Evolutionary conservation across 2,113 vertebrate species (phyloP).

Genomic region (Neolamprologus brichardi): DNA sequence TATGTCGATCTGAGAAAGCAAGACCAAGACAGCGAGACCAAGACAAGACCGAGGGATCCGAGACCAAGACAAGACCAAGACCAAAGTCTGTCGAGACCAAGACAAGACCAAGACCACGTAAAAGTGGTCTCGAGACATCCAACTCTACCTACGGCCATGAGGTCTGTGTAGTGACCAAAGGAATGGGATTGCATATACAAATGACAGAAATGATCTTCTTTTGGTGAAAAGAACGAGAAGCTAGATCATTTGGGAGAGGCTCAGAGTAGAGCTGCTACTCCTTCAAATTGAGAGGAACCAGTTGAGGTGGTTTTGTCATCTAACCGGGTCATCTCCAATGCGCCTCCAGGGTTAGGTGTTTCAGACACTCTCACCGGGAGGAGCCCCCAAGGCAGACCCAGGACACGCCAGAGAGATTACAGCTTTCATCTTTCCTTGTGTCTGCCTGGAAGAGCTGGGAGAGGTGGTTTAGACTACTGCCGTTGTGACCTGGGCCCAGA

Average conservation of each 20-base stretch:
- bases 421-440: not conserved
- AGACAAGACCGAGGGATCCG: too few relatives aligned
- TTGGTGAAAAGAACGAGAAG: not conserved
- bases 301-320: not conserved
- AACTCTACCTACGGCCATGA: not conserved
- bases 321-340: not conserved
- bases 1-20: not conserved
- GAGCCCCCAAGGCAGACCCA: not conserved
- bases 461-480: not conserved
- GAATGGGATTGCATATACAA: not conserved
- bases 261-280: not conserved
- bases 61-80: not conserved
- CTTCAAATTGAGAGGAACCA: not conserved
- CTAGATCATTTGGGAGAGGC: not conserved
- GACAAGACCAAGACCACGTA: not conserved
- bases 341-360: not conserved
- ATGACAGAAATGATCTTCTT: not conserved
- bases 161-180: not conserved
- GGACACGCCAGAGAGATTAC: not conserved
- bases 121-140: not conserved
- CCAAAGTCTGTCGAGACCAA: not conserved
- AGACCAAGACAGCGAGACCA: not conserved
- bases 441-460: not conserved
- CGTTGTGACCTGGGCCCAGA: not conserved
- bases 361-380: not conserved